Conservation (phyloP, 2,113 vertebrate species). For the Connochaetes taurinus region DNA sequence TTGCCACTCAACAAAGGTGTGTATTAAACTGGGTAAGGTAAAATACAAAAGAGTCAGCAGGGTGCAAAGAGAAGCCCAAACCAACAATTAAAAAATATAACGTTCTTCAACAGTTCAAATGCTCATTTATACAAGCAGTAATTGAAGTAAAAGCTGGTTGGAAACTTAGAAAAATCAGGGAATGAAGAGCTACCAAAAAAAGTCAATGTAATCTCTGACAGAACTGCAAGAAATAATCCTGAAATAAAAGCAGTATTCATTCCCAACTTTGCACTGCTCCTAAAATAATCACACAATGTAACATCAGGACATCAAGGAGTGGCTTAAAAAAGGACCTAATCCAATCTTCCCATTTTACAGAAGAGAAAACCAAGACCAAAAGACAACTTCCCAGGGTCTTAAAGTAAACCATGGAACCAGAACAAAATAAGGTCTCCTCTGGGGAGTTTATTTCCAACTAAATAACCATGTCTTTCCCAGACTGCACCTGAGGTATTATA, state of each 20-base stretch:
- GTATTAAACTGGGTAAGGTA: background rate
- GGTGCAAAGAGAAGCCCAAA: background rate
- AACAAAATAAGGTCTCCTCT: background rate
- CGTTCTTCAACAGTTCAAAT: conserved; percentile 1
- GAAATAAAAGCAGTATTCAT: background rate
- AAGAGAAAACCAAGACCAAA: background rate
- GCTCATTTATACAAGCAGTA: background rate
- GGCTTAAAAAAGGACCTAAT: background rate
- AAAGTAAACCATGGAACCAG: background rate
- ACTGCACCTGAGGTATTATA: background rate
- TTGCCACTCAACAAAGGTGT: background rate
- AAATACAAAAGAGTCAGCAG: background rate
- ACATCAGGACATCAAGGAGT: background rate
- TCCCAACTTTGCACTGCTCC: background rate
- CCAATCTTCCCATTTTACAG: background rate
- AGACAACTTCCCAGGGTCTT: background rate
- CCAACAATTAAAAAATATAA: background rate
- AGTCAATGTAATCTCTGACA: conserved; percentile 2
- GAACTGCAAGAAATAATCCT: conserved; percentile 11
- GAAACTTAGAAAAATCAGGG: background rate
- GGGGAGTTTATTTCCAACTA: background rate
- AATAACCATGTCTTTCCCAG: background rate
- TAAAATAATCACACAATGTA: background rate
- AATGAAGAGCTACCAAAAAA: background rate
- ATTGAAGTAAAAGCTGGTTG: background rate